Conservation (phyloP, 2,888 invertebrate genomes). For the Idaea aversata region DNA sequence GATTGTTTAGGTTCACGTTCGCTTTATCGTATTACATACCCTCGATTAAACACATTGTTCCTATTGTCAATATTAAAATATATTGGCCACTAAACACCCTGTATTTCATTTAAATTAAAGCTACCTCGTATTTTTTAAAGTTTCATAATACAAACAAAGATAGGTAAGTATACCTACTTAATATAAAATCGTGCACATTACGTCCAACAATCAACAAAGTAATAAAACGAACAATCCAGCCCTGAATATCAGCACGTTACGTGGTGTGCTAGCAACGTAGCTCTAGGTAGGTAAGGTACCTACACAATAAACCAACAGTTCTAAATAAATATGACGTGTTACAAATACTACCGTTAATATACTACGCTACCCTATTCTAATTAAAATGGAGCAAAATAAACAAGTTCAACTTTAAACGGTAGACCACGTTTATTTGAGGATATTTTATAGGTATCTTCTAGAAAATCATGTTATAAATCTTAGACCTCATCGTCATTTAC, state of each 20-base stretch:
- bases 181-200: neutral
- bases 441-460: too few relatives aligned
- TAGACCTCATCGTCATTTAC: too few relatives aligned
- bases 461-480: too few relatives aligned
- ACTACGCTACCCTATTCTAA: slow-evolving; percentile 16
- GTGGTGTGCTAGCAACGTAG: too few relatives aligned
- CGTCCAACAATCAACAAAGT: neutral
- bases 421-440: too few relatives aligned
- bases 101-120: too few relatives aligned
- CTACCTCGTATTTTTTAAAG: neutral
- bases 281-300: neutral
- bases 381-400: slow-evolving; percentile 26
- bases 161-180: neutral
- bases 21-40: too few relatives aligned
- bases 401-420: neutral
- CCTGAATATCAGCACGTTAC: neutral
- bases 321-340: slow-evolving; percentile 21
- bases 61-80: too few relatives aligned
- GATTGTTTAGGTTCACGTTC: too few relatives aligned
- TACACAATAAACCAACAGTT: neutral
- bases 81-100: too few relatives aligned
- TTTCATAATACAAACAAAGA: neutral
- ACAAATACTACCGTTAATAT: slow-evolving; percentile 18
- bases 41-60: too few relatives aligned
- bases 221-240: neutral